A percentile compares a stretch with the other conserved stretches of the same genome.
These are phyloP conservation scores for Macrostomum lignano DNA, from an alignment of 1,140 invertebrate genomes.

Conservation along the genomic window DNA sequence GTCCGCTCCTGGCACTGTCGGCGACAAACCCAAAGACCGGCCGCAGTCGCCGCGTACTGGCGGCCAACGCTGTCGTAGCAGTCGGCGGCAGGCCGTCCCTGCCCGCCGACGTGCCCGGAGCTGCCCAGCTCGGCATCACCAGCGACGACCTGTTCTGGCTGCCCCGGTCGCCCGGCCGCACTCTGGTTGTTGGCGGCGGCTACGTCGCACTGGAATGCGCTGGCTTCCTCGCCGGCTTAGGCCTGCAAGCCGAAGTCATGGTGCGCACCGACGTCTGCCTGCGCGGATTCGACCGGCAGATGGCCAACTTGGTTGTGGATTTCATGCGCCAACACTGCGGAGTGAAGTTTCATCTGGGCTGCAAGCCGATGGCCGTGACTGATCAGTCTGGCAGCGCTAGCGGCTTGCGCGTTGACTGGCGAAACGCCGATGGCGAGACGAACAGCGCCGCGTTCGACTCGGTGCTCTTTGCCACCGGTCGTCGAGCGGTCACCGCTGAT, in stretches of 20 bases:
- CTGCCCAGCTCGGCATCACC: conserved; percentile 56
- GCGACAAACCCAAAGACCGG: too few relatives aligned
- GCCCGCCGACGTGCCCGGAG: conserved; percentile 58
- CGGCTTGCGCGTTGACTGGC: too few relatives aligned
- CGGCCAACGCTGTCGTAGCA: too few relatives aligned
- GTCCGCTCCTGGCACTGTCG: too few relatives aligned
- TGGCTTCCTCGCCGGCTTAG: conserved; percentile 61
- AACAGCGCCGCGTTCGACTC: too few relatives aligned
- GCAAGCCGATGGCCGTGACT: too few relatives aligned
- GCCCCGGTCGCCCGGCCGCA: conserved; percentile 56
- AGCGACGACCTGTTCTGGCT: conserved; percentile 85
- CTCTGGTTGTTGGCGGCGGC: conserved; percentile 64
- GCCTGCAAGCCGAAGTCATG: conserved; percentile 61
- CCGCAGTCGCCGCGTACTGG: too few relatives aligned
- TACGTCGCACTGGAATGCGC: conserved; percentile 89
- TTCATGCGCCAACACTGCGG: conserved; percentile 55
- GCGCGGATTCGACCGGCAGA: conserved; percentile 84
- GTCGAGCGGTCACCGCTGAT: conserved; percentile 57
- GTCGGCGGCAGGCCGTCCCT: too few relatives aligned
- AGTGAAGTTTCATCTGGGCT: conserved; percentile 49
- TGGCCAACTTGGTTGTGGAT: conserved; percentile 49
- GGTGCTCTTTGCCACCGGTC: too few relatives aligned
- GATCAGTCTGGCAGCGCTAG: too few relatives aligned
- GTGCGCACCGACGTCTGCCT: conserved; percentile 63
- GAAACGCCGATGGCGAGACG: too few relatives aligned